Conservation (phyloP, 2,888 invertebrate genomes). For the Philhelius pedissequus region DNA sequence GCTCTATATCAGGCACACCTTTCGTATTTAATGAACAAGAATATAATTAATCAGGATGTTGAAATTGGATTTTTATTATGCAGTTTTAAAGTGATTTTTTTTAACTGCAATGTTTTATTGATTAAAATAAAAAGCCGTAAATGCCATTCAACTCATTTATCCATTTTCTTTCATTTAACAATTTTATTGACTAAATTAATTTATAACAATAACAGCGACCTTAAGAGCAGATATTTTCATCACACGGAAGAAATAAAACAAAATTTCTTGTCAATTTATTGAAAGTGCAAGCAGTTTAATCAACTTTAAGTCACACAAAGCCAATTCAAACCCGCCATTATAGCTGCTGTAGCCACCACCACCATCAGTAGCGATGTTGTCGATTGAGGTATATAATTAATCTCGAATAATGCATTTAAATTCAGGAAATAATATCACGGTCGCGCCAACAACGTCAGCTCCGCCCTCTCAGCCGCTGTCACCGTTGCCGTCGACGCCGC, state of each 20-base stretch:
- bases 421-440: slow-evolving; percentile 60
- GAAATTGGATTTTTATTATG: background rate
- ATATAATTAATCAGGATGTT: no score
- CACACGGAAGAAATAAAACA: slow-evolving; percentile 49
- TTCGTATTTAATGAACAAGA: no score
- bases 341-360: background rate
- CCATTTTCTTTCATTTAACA: background rate
- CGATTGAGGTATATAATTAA: slow-evolving; percentile 32
- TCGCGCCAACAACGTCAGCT: background rate
- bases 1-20: no score
- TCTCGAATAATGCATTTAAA: slow-evolving; percentile 40
- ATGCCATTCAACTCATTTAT: background rate
- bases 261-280: slow-evolving; percentile 11
- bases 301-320: slow-evolving; percentile 5
- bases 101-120: background rate
- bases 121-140: background rate
- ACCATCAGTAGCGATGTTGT: background rate
- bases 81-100: background rate
- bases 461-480: no score
- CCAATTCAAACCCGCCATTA: background rate
- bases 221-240: slow-evolving; percentile 30
- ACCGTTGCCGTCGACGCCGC: no score
- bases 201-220: slow-evolving; percentile 18
- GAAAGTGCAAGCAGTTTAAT: slow-evolving; percentile 43
- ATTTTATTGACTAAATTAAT: background rate